Conservation (phyloP, 1,140 invertebrate genomes). For the Diplogasteroides magnus region DNA sequence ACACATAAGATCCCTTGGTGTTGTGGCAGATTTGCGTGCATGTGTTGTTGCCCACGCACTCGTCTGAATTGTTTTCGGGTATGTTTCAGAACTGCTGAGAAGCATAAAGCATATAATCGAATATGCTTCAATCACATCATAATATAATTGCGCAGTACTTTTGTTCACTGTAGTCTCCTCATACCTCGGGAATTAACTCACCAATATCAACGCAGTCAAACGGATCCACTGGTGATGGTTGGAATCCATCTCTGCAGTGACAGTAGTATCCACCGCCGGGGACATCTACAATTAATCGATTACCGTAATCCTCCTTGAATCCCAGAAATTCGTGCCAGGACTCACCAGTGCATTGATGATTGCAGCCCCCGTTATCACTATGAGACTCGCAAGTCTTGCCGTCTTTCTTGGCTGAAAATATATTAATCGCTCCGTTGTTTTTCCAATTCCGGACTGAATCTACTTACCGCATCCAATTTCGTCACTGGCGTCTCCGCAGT, state of each 20-base stretch:
- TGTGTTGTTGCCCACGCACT: slow-evolving; percentile 75
- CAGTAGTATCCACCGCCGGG: slow-evolving; percentile 48
- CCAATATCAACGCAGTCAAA: slow-evolving; percentile 70
- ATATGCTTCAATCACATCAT: too few species aligned
- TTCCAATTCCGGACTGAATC: background rate
- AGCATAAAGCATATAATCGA: too few species aligned
- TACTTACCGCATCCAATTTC: slow-evolving; percentile 65
- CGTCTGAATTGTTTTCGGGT: too few species aligned
- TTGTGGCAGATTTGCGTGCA: slow-evolving; percentile 94
- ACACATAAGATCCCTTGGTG: slow-evolving; percentile 86
- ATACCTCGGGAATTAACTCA: slow-evolving; percentile 71
- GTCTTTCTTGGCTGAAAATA: slow-evolving; percentile 42
- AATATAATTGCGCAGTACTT: too few species aligned
- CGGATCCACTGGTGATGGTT: slow-evolving; percentile 48
- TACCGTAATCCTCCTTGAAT: slow-evolving; percentile 17
- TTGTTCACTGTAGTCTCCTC: too few species aligned
- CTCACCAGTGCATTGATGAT: slow-evolving; percentile 46
- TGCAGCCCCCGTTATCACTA: slow-evolving; percentile 51
- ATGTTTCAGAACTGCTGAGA: too few species aligned
- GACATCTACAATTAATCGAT: slow-evolving; percentile 18
- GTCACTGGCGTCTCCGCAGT: slow-evolving; percentile 88
- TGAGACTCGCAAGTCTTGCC: slow-evolving; percentile 47
- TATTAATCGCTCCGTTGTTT: background rate
- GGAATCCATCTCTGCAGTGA: slow-evolving; percentile 52
- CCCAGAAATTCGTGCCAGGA: too few species aligned